A percentile compares a stretch with the other conserved stretches of the same genome.
These are phyloP conservation scores for Boulengeromyrus knoepffleri DNA, from an alignment of 2,113 vertebrate species.

Conservation along the genomic window DNA sequence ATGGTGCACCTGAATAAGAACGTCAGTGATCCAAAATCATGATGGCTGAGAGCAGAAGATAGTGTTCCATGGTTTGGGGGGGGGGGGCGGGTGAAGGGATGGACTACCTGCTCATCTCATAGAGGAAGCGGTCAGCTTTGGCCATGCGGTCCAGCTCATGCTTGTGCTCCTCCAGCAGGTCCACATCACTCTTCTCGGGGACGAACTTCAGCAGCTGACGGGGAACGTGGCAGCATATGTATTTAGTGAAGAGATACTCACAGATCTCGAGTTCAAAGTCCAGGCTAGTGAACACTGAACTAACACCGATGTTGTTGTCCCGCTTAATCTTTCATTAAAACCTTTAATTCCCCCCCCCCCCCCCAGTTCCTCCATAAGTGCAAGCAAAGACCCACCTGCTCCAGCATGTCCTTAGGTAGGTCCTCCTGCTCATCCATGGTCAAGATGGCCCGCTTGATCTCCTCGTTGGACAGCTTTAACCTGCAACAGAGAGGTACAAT, in stretches of 20 bases:
- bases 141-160: conserved; percentile 96
- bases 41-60: neutral
- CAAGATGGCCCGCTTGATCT: conserved; percentile 94
- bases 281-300: neutral
- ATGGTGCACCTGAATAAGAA: neutral
- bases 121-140: conserved; percentile 92
- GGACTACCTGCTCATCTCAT: conserved; percentile 94
- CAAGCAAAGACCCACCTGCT: conserved; percentile 72
- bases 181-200: conserved; percentile 90
- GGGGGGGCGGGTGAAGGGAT: neutral
- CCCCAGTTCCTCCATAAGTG: neutral
- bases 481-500: conserved; percentile 49
- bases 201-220: conserved; percentile 90
- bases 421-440: conserved; percentile 98
- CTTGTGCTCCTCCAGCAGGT: conserved; percentile 91
- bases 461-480: conserved; percentile 92
- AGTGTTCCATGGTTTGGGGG: neutral
- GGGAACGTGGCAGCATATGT: neutral
- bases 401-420: conserved; percentile 96
- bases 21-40: neutral
- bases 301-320: neutral
- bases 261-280: neutral
- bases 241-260: neutral
- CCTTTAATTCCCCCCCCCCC: neutral
- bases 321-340: neutral